Conservation (phyloP, 2,888 invertebrate genomes). For the Drosophila glabriapex region DNA sequence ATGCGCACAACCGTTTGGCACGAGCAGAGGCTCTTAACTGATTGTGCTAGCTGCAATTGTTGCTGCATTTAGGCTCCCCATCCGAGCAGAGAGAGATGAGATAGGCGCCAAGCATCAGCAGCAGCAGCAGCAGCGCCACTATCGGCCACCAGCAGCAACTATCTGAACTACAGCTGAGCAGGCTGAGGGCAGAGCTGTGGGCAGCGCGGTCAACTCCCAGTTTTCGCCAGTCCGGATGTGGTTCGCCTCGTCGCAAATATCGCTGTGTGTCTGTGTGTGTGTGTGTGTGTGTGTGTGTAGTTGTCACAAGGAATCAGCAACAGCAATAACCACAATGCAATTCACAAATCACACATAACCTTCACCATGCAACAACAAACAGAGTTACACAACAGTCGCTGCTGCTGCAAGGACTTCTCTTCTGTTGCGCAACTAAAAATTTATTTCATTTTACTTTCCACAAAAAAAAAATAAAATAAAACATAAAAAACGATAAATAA, state of each 20-base stretch:
- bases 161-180: not conserved
- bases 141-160: constrained; percentile 13
- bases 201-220: constrained; percentile 46
- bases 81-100: constrained; percentile 44
- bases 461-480: not conserved
- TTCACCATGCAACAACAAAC: constrained; percentile 21
- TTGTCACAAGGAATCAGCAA: constrained; percentile 35
- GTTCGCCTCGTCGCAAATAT: constrained; percentile 57
- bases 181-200: constrained; percentile 27
- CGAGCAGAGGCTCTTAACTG: constrained; percentile 84
- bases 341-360: constrained; percentile 32
- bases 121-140: constrained; percentile 25
- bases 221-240: constrained; percentile 51
- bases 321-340: constrained; percentile 17
- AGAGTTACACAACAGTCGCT: constrained; percentile 8
- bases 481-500: not conserved
- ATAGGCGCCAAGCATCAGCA: constrained; percentile 38
- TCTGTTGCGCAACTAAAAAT: not conserved
- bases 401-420: constrained; percentile 22
- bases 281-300: constrained; percentile 7
- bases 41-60: constrained; percentile 73
- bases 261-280: constrained; percentile 10
- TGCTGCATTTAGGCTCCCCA: constrained; percentile 79
- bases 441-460: not conserved
- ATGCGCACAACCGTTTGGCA: constrained; percentile 82